These are phyloP conservation scores for Meleagris gallopavo DNA, from an alignment of 2,113 vertebrate species.

Conservation along the genomic window DNA sequence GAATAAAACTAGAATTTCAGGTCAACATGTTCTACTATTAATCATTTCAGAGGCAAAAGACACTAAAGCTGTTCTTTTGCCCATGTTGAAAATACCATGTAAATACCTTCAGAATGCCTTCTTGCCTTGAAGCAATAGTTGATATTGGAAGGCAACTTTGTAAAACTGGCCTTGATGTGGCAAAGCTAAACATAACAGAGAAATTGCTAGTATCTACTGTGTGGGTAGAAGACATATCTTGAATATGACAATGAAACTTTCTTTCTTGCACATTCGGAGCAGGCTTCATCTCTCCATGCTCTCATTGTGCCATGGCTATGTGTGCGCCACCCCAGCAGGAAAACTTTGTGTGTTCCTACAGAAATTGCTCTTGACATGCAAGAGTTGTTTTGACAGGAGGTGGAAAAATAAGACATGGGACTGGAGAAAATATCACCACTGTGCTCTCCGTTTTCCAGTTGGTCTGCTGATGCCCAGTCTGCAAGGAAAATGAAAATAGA, in stretches of 20 bases:
- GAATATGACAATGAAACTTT: neutral
- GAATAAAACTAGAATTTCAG: neutral
- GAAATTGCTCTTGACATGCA: neutral
- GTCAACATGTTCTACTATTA: neutral
- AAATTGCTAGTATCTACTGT: neutral
- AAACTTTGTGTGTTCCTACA: neutral
- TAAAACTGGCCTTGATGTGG: neutral
- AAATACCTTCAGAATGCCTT: neutral
- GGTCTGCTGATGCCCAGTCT: neutral
- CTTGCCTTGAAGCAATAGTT: neutral
- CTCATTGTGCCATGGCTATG: accelerated
- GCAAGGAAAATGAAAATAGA: neutral
- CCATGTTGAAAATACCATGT: neutral
- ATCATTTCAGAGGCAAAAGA: neutral
- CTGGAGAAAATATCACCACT: neutral
- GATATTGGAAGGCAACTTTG: neutral
- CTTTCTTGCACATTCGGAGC: neutral
- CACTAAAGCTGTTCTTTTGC: neutral
- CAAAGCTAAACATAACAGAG: neutral
- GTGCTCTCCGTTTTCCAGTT: neutral
- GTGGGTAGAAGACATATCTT: neutral
- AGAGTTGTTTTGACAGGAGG: neutral
- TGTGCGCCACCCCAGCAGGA: neutral
- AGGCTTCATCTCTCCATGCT: neutral
- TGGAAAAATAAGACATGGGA: neutral